These are phyloP conservation scores for Tuberolachnus salignus DNA, from an alignment of 2,888 invertebrate genomes.

Conservation along the genomic window DNA sequence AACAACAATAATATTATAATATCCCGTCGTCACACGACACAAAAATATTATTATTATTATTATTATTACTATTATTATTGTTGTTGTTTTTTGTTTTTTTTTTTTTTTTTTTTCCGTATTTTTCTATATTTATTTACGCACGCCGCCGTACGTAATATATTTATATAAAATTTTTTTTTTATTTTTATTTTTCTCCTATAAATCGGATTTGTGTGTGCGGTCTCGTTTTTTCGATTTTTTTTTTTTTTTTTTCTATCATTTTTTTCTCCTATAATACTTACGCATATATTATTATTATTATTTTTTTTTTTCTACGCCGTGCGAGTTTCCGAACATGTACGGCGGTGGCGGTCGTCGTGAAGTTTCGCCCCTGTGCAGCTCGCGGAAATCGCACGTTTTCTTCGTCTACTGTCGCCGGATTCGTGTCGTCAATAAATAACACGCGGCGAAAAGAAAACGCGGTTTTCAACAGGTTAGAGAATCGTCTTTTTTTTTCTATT, in stretches of 20 bases:
- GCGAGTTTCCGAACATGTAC: constrained; percentile 2
- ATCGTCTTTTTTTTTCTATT: constrained; percentile 8
- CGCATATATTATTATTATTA: too few species aligned
- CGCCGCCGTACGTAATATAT: not conserved
- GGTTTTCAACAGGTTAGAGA: constrained; percentile 35
- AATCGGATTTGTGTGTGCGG: constrained; percentile 35
- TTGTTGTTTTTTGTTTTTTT: not conserved
- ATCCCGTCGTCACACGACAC: not conserved
- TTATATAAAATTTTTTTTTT: too few species aligned
- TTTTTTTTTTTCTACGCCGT: not conserved
- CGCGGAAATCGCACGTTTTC: constrained; percentile 40
- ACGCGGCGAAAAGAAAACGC: constrained; percentile 6
- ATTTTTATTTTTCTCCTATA: not conserved
- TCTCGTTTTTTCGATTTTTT: not conserved
- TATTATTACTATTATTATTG: not conserved
- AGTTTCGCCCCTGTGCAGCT: not conserved
- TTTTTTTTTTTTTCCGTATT: not conserved
- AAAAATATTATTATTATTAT: not conserved
- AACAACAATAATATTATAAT: not conserved
- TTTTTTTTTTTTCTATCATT: not conserved
- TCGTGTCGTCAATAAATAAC: constrained; percentile 21
- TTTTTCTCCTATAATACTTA: too few species aligned
- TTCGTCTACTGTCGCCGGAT: not conserved
- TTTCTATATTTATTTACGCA: not conserved
- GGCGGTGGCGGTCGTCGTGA: constrained; percentile 8